These are phyloP conservation scores for Byasa hedistus DNA, from an alignment of 2,888 invertebrate genomes.

Conservation along the genomic window DNA sequence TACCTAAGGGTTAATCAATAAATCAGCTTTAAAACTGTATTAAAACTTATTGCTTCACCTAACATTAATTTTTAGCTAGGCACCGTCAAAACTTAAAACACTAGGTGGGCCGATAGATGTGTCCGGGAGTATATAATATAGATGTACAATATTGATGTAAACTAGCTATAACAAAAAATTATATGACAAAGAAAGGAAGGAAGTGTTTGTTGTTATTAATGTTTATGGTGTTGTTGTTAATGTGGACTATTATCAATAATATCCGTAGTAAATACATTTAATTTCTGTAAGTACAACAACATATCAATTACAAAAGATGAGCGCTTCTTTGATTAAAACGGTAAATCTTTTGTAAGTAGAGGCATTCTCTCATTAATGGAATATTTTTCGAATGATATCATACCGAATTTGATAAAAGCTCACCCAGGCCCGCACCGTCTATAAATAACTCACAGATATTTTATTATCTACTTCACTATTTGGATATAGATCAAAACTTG, in stretches of 20 bases:
- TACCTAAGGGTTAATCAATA: too few relatives aligned
- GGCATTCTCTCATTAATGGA: constrained; percentile 12
- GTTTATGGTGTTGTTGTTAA: background rate
- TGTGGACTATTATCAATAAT: background rate
- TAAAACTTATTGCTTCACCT: too few relatives aligned
- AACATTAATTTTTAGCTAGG: too few relatives aligned
- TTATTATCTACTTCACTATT: constrained; percentile 25
- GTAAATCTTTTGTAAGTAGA: constrained; percentile 21
- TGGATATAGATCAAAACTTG: constrained; percentile 3
- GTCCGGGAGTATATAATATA: too few relatives aligned
- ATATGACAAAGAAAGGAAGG: background rate
- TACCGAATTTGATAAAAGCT: constrained; percentile 25
- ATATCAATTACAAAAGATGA: constrained; percentile 13
- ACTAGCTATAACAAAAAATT: background rate
- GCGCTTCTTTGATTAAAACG: constrained; percentile 12
- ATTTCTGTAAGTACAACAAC: constrained; percentile 1
- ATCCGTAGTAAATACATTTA: background rate
- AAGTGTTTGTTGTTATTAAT: too few relatives aligned
- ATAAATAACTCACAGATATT: constrained; percentile 21
- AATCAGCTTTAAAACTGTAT: too few relatives aligned
- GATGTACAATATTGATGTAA: background rate
- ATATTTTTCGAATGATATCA: constrained; percentile 24
- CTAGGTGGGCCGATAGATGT: too few relatives aligned
- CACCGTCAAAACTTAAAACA: too few relatives aligned
- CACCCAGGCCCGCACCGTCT: constrained; percentile 11